Base-by-base conservation (phyloP, 2,888 invertebrate genomes). In the Eudasyphora cyanicolor region DNA sequence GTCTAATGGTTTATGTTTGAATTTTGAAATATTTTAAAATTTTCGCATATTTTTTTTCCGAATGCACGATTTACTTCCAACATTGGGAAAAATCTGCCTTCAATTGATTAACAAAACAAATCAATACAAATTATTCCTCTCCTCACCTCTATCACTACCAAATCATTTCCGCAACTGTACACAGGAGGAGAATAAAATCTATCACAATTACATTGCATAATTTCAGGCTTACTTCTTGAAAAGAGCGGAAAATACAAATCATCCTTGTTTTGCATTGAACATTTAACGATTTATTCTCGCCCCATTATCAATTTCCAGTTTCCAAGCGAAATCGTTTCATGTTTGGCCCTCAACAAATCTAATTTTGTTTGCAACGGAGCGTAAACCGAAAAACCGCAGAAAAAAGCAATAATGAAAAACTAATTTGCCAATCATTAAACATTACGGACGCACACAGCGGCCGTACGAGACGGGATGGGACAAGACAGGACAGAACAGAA, bases 351-450 rank as follows among this genome's bases (percentile, higher is more conserved):
- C 27, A 24, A 57, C 27, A 24, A 57, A 57, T 14, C 57, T 57
- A 57, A 57, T 57, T 57, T 24, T 10, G 51, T 51, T 24, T 27
- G 4, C 21, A 57, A 24, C 57, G 57, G 27, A 27, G 21, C 24
- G 27, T 14, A 57, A 27, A 54, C 21, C 21, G 24, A 24, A 57
- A 57, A 21, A 10, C 57, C 27, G 57, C 57, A 57, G 24, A 10
- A 57, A 57, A 57, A 57, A 24, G 57, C 57, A 57, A 57, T 74
- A 74, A 74, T 79, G 73, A 74, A 79, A 79, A 74, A 54, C 73
- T 79, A 73, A 79, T 79, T 79, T 79, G 57, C 73, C 67, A 74
- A 32, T 42, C 73, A 45, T 74, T 74, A 12, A 57, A 57, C 57
- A 27, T 27, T 57, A 12, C 14, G 27, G 1, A 57, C 24, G n/a